Evolutionary conservation across 2,113 vertebrate genomes (phyloP).

Genomic region (Planiliza haematocheilus): DNA sequence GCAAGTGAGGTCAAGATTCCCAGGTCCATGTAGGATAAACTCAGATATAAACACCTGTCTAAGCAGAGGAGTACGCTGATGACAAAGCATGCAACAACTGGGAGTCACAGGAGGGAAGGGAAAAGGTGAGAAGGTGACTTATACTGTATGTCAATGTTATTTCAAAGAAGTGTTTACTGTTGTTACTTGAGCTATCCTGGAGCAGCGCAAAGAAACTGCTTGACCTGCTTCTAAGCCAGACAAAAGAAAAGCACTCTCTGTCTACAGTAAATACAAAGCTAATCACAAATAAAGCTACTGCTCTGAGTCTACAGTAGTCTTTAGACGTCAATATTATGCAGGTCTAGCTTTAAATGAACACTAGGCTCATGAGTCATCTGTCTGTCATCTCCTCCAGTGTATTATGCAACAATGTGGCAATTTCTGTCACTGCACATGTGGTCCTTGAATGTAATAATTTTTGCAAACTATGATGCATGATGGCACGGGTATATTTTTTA

Average conservation of each 20-base stretch:
- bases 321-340: not conserved
- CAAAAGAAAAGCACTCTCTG: not conserved
- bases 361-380: not conserved
- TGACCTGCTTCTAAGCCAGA: slow-evolving; percentile 21
- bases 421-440: not conserved
- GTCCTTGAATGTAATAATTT: not conserved
- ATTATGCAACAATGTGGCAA: not conserved
- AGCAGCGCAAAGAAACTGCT: slow-evolving; percentile 3
- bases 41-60: slow-evolving; percentile 28
- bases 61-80: slow-evolving; percentile 7
- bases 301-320: not conserved
- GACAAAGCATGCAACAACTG: slow-evolving; percentile 18
- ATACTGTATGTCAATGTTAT: slow-evolving; percentile 19
- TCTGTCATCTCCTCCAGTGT: not conserved
- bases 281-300: not conserved
- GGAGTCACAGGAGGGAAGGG: slow-evolving; percentile 3
- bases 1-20: slow-evolving; percentile 14
- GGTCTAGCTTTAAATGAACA: not conserved
- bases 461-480: no score
- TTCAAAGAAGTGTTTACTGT: slow-evolving; percentile 6
- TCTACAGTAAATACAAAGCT: not conserved
- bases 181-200: slow-evolving; percentile 23
- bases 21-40: slow-evolving; percentile 16
- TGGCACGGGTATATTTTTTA: no score
- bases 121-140: not conserved